Percentiles rank a stretch among this genome's conserved stretches.
Conservation (phyloP, 2,888 invertebrate species). For the Seira sanloemensis region DNA sequence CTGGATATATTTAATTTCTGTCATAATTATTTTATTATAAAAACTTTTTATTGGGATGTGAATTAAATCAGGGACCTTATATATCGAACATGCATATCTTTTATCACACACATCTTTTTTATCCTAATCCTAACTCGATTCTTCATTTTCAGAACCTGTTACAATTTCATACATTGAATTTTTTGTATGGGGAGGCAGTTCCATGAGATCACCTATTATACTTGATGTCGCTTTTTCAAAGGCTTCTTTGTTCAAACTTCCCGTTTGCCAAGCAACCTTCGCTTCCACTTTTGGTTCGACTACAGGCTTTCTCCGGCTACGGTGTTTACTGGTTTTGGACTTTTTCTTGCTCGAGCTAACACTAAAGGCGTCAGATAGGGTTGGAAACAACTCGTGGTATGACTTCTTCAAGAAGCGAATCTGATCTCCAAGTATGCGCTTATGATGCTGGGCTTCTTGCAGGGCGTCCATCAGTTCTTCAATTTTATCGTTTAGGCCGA, state of each 20-base stretch:
- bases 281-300: slow-evolving; percentile 24
- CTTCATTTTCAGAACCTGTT: no score
- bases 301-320: background rate
- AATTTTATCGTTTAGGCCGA: slow-evolving; percentile 51
- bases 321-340: background rate
- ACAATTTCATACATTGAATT: no score
- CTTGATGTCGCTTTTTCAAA: background rate
- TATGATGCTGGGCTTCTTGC: slow-evolving; percentile 65
- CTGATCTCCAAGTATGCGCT: slow-evolving; percentile 65
- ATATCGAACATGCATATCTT: no score
- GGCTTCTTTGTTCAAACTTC: no score
- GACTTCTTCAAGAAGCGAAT: slow-evolving; percentile 66
- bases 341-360: no score
- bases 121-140: no score
- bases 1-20: no score
- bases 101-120: no score
- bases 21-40: no score
- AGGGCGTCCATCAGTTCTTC: slow-evolving; percentile 68
- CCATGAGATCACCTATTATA: background rate
- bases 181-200: background rate
- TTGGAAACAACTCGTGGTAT: slow-evolving; percentile 67
- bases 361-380: no score
- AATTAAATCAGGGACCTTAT: no score
- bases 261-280: slow-evolving; percentile 30
- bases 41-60: no score